A percentile compares a stretch with the other conserved stretches of the same genome.
Evolutionary conservation across 1,140 invertebrate genomes (phyloP).

Genomic region (Drosophila nigromelanica): DNA sequence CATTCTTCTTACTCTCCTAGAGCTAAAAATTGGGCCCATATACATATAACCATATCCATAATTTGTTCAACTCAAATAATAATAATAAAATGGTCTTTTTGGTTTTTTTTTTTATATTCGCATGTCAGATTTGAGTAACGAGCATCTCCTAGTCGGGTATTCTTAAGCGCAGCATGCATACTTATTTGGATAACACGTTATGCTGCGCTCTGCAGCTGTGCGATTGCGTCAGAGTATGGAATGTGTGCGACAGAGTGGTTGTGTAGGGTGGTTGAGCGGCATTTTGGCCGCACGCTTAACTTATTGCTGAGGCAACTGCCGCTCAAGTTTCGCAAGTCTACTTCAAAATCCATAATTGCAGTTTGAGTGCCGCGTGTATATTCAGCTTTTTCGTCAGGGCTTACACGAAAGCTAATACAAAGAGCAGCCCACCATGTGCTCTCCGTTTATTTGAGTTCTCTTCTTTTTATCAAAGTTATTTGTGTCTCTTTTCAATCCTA

Average conservation of each 20-base stretch:
- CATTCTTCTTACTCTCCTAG: too few relatives aligned
- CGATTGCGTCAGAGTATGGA: neutral
- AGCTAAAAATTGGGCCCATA: too few relatives aligned
- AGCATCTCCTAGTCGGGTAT: neutral
- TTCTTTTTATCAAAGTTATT: neutral
- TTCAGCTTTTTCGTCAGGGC: neutral
- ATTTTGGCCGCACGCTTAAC: slow-evolving; percentile 16
- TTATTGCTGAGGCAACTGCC: slow-evolving; percentile 6
- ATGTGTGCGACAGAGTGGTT: slow-evolving; percentile 10
- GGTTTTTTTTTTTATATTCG: neutral
- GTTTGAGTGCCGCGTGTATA: slow-evolving; percentile 47
- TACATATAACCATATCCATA: too few relatives aligned
- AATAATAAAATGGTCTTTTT: too few relatives aligned
- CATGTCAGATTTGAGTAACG: neutral
- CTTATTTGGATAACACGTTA: slow-evolving; percentile 5
- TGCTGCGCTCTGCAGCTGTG: neutral
- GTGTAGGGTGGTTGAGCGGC: slow-evolving; percentile 1
- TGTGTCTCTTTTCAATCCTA: neutral
- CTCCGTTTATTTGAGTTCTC: neutral
- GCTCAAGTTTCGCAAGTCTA: slow-evolving; percentile 36
- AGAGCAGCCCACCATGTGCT: slow-evolving; percentile 13
- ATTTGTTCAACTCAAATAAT: too few relatives aligned
- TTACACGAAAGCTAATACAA: slow-evolving; percentile 15
- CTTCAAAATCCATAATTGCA: slow-evolving; percentile 58
- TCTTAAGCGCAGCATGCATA: neutral